phyloP scores from a whole-genome alignment of 2,113 vertebrate species.

The Sialia sialis region DNA sequence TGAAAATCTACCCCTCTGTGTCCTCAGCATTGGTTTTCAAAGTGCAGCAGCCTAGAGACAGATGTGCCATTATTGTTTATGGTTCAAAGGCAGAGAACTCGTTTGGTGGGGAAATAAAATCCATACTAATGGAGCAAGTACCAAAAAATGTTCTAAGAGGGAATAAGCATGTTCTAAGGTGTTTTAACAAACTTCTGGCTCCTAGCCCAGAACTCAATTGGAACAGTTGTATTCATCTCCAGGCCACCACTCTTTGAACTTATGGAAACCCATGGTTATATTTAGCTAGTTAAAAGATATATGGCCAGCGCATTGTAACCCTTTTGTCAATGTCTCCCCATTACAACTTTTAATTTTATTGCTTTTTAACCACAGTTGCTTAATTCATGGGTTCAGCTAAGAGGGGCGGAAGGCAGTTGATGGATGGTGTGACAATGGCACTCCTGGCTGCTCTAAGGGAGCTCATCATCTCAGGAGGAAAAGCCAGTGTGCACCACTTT shows the following conservation, averaged over 20 bases:
- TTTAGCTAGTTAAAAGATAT: slow-evolving; percentile 66
- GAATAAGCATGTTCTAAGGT: slow-evolving; percentile 58
- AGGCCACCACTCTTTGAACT: slow-evolving; percentile 68
- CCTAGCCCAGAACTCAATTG: slow-evolving; percentile 63
- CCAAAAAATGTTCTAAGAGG: slow-evolving; percentile 53
- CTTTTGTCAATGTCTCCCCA: slow-evolving; percentile 47
- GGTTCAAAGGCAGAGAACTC: slow-evolving; percentile 62
- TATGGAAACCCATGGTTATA: slow-evolving; percentile 62
- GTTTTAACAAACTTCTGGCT: slow-evolving; percentile 56
- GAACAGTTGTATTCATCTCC: slow-evolving; percentile 58
- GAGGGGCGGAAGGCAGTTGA: background rate
- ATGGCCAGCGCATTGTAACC: slow-evolving; percentile 7
- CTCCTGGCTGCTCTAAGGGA: slow-evolving; percentile 6
- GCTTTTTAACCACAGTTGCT: slow-evolving; percentile 57
- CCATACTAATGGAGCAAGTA: slow-evolving; percentile 62
- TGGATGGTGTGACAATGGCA: slow-evolving; percentile 44
- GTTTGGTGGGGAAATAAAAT: slow-evolving; percentile 65
- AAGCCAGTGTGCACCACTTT: background rate
- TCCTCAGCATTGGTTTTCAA: slow-evolving; percentile 42
- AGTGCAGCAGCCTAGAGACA: slow-evolving; percentile 45
- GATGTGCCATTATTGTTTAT: slow-evolving; percentile 51
- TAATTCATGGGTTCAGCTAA: slow-evolving; percentile 46
- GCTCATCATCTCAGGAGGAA: background rate
- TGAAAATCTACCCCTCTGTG: slow-evolving; percentile 35
- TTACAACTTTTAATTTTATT: slow-evolving; percentile 66